Conservation (phyloP, 92 coral and sea anemone genomes). For the Micromussa lordhowensis region DNA sequence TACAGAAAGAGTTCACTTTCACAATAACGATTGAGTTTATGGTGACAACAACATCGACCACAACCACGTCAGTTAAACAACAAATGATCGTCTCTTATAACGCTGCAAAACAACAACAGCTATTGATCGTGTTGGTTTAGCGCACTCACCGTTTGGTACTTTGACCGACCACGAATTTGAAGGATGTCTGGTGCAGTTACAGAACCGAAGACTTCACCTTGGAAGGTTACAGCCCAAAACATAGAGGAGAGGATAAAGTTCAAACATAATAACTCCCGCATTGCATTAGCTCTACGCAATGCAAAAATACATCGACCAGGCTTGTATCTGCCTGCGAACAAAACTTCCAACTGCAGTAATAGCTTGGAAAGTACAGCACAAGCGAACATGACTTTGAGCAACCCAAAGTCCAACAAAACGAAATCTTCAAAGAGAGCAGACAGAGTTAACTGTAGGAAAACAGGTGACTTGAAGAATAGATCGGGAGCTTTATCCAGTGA, state of each 20-base stretch:
- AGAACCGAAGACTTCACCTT: conserved; percentile 2
- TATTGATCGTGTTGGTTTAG: background rate
- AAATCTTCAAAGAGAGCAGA: background rate
- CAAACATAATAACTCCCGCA: conserved; percentile 26
- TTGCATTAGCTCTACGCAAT: conserved; percentile 50
- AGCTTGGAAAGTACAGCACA: background rate
- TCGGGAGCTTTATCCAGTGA: background rate
- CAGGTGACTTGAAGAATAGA: background rate
- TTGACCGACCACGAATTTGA: background rate
- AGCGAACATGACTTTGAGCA: background rate
- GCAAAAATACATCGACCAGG: conserved; percentile 66
- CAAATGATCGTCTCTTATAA: no score
- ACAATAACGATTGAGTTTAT: background rate
- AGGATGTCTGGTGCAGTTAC: background rate
- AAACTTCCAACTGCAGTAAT: background rate
- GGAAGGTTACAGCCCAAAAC: conserved; percentile 14
- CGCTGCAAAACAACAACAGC: background rate
- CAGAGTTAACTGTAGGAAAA: background rate
- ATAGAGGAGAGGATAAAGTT: conserved; percentile 14
- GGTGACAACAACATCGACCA: background rate
- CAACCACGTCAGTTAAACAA: background rate
- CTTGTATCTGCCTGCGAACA: conserved; percentile 23
- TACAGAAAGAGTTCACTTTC: background rate
- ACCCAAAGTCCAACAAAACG: background rate
- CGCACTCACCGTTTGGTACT: background rate